A percentile compares a stretch with the other conserved stretches of the same genome.
Conservation (phyloP, 1,140 invertebrate species). For the Asbolus verrucosus region DNA sequence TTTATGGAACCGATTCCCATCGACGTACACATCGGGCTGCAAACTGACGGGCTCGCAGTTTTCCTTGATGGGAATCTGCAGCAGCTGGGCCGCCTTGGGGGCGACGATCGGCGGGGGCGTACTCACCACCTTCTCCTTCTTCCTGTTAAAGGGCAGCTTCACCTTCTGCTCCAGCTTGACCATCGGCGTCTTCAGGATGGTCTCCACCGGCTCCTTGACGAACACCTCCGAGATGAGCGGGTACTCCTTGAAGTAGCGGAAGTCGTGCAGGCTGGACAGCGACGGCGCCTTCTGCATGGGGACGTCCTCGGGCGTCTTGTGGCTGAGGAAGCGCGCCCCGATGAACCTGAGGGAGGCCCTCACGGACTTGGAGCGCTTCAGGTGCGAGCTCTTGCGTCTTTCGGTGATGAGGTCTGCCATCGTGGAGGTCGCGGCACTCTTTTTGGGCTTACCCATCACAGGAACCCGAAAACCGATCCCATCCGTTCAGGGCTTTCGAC, state of each 20-base stretch:
- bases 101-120: conserved; percentile 67
- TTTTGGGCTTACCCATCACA: conserved; percentile 55
- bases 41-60: conserved; percentile 57
- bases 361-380: conserved; percentile 75
- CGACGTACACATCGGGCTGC: conserved; percentile 12
- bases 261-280: conserved; percentile 65
- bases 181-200: conserved; percentile 68
- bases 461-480: neutral
- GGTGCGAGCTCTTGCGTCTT: conserved; percentile 50
- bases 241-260: conserved; percentile 52
- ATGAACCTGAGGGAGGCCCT: conserved; percentile 78
- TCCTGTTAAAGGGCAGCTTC: conserved; percentile 6
- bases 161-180: conserved; percentile 58
- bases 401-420: conserved; percentile 58
- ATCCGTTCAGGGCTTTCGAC: too few relatives aligned
- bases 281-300: conserved; percentile 56
- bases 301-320: conserved; percentile 58
- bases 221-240: conserved; percentile 58
- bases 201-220: conserved; percentile 57
- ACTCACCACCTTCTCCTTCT: conserved; percentile 45
- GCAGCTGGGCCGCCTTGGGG: conserved; percentile 70
- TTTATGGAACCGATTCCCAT: conserved; percentile 10
- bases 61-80: conserved; percentile 67
- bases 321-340: conserved; percentile 68
- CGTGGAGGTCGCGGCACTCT: conserved; percentile 15